Conservation (phyloP, 2,888 invertebrate species). For the Pterostichus madidus region DNA sequence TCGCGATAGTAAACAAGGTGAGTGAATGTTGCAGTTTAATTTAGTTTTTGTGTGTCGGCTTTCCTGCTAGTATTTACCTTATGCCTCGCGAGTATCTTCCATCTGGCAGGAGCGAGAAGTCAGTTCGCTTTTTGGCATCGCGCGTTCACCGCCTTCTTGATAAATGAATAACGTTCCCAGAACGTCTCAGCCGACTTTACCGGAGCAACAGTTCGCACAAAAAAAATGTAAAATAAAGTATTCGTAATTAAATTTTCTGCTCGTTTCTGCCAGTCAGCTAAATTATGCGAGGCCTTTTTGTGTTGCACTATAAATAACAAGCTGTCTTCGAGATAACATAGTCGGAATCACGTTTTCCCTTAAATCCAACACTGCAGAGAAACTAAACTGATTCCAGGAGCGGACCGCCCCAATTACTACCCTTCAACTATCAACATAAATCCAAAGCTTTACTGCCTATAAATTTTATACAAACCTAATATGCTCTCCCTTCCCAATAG, state of each 20-base stretch:
- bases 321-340: constrained; percentile 58
- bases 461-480: background rate
- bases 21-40: constrained; percentile 4
- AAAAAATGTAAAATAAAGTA: constrained; percentile 52
- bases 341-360: constrained; percentile 64
- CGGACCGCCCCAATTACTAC: background rate
- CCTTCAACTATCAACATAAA: background rate
- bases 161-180: constrained; percentile 66
- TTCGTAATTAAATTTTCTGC: constrained; percentile 65
- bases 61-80: constrained; percentile 20
- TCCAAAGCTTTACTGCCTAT: background rate
- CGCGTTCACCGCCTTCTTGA: constrained; percentile 61
- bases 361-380: constrained; percentile 48
- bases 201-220: constrained; percentile 47
- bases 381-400: background rate
- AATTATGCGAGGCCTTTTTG: constrained; percentile 59
- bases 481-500: background rate
- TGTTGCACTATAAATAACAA: constrained; percentile 63
- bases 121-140: constrained; percentile 59
- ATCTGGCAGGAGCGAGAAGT: constrained; percentile 15
- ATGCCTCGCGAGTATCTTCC: constrained; percentile 5
- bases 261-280: constrained; percentile 64
- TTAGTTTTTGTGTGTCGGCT: constrained; percentile 33
- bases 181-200: constrained; percentile 38
- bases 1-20: background rate